Evolutionary conservation across 2,113 vertebrate genomes (phyloP), one percentile per base, ranked within the genome.

Genomic region (Boleophthalmus pectinirostris): DNA sequence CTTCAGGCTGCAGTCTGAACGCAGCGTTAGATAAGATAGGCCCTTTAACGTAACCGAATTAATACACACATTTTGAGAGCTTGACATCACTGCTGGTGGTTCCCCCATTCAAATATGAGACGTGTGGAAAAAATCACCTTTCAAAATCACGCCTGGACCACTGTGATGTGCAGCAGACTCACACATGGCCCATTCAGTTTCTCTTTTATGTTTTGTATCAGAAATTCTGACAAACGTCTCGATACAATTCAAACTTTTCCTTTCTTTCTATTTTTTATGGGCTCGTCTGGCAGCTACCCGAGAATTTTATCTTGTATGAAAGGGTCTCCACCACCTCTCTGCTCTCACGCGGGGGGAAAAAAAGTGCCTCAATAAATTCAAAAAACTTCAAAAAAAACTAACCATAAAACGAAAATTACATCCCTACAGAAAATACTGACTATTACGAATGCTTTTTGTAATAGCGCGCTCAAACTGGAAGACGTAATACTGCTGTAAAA

Each of bases 381-480:
- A 29, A 85, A 65, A 77, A 90, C 90, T 92, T 93, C 74, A 93
- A 92, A 88, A n/a, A 56, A 86, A 92, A 81, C 53, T 66, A 25
- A 45, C 84, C 69, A 84, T 92, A 92, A 92, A 93, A 74, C 43
- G 88, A 80, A 85, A 86, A 92, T 90, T 88, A 90, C 88, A 90
- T 82, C 85, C 85, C 86, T 79, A 90, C 81, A 87, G 87, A 91
- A 92, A 90, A 90, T 84, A 72, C 80, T 82, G 82, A 92, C 84
- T 85, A 84, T 90, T 91, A 91, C 72, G 81, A 90, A 83, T 73
- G 82, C 81, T 91, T 87, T 90, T 86, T 85, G 89, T 93, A 93
- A 93, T 92, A 91, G 89, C 47, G 75, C 86, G 89, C 91, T 91
- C 85, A 83, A 90, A 86, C 87, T 85, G 83, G 82, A 84, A 85